Evolutionary conservation across 2,113 vertebrate genomes (phyloP).

Genomic region (Pelvicachromis taeniatus): DNA sequence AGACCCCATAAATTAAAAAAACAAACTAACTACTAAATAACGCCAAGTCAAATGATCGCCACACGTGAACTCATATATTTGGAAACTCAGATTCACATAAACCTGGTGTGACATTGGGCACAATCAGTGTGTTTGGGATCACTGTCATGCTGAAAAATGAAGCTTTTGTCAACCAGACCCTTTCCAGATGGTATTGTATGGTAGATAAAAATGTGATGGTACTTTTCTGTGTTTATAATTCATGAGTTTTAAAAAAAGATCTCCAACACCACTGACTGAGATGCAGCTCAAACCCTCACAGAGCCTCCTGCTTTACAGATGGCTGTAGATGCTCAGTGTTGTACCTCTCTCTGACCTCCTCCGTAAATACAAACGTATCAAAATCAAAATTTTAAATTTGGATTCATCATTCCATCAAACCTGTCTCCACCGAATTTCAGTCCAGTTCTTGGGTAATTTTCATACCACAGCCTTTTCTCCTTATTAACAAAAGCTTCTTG

Average conservation of each 20-base stretch:
- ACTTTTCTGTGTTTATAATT: not conserved
- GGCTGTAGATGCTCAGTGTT: not conserved
- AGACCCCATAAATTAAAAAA: not conserved
- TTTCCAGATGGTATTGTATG: not conserved
- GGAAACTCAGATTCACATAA: not conserved
- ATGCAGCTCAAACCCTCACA: not conserved
- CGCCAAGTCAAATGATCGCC: not conserved
- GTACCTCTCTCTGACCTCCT: no score
- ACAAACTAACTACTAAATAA: not conserved
- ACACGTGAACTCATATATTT: not conserved
- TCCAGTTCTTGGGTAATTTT: not conserved
- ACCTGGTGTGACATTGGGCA: no score
- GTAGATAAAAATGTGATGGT: not conserved
- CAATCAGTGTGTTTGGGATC: not conserved
- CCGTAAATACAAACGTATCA: not conserved
- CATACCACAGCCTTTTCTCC: not conserved
- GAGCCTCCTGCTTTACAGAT: no score
- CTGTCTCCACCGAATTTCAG: not conserved
- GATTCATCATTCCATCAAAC: not conserved
- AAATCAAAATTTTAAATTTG: not conserved
- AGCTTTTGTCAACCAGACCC: not conserved
- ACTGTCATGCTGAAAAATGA: not conserved
- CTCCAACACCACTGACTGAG: not conserved
- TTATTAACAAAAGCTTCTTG: not conserved
- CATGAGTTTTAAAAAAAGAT: no score